Base-by-base conservation (phyloP, 2,888 invertebrate genomes). In the Pyrrhosoma nymphula region DNA sequence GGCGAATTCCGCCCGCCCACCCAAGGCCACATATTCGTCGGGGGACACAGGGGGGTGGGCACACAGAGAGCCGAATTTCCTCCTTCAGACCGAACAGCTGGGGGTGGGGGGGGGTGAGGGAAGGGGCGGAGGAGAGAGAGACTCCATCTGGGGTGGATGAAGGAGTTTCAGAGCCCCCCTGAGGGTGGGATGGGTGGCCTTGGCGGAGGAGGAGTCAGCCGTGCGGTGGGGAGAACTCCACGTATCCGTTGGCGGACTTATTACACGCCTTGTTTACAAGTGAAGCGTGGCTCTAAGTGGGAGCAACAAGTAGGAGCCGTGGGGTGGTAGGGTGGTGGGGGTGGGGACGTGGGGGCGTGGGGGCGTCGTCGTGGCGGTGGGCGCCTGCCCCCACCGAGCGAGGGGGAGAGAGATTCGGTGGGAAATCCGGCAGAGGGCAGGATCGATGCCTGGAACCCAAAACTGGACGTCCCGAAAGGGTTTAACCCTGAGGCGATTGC, bases 201-300 rank as follows among this genome's bases (percentile, higher is more conserved):
- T 30, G 60, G n/a, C 30, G 56, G n/a, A 56, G 56, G 35, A 39
- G 47, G 47, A 20, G 30, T 60, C 60, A 10, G 35, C 60, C 60
- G 39, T 69, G n/a, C 30, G 56, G 63, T 39, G 39, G 56, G 55
- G 56, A 39, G 63, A 63, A 60, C 23, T 39, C 39, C 60, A n/a
- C n/a, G 47, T 93, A 69, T 63, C 93, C 69, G 69, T 93, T 93
- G 75, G 69, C n/a, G 39, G 69, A 93, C 93, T 93, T 75, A 69
- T 93, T 93, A 93, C 69, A 93, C 93, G 47, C 93, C 93, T 93
- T 93, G 93, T 93, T 93, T 93, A 93, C 93, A 93, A 93, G 93
- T 75, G 93, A 93, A 93, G 93, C 93, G 93, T 69, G 93, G 63
- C 93, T 47, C 47, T 75, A 93, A 60, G 93, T 93, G 47, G 93